Conservation (phyloP, 2,888 invertebrate genomes). For the Apodemia mormo region DNA sequence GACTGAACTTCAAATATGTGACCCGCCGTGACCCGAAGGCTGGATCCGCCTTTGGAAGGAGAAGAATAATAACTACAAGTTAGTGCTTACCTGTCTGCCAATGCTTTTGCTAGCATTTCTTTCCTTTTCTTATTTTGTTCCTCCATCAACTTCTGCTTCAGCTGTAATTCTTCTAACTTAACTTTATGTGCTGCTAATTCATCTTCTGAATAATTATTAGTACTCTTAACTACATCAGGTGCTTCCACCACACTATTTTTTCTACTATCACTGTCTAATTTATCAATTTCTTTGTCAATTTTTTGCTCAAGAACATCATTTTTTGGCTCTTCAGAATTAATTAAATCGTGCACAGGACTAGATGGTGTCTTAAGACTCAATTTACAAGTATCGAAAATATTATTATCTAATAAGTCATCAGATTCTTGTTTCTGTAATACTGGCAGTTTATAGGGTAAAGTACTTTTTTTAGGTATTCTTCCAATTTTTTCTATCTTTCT, state of each 20-base stretch:
- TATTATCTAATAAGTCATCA: conserved; percentile 60
- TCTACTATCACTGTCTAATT: conserved; percentile 36
- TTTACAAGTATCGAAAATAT: conserved; percentile 66
- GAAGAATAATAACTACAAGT: background rate
- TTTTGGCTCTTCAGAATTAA: conserved; percentile 41
- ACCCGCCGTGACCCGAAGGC: too few species aligned
- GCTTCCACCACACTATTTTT: conserved; percentile 46
- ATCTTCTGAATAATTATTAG: conserved; percentile 63
- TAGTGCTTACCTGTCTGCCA: conserved; percentile 85
- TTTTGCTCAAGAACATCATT: conserved; percentile 32
- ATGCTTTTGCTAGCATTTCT: conserved; percentile 86
- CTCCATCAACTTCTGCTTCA: conserved; percentile 87
- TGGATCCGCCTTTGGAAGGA: too few species aligned
- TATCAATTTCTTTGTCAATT: conserved; percentile 25
- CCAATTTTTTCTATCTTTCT: conserved; percentile 55
- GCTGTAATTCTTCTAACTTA: conserved; percentile 85
- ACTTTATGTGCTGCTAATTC: conserved; percentile 68
- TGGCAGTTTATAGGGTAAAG: conserved; percentile 48
- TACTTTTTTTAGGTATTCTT: conserved; percentile 43
- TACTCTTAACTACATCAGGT: conserved; percentile 61
- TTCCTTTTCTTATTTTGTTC: conserved; percentile 90
- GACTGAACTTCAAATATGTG: too few species aligned
- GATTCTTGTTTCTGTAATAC: conserved; percentile 50
- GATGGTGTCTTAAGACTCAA: conserved; percentile 57
- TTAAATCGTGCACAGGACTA: conserved; percentile 35